Conservation (phyloP, 2,888 invertebrate genomes). For the Latrodectus hesperus region DNA sequence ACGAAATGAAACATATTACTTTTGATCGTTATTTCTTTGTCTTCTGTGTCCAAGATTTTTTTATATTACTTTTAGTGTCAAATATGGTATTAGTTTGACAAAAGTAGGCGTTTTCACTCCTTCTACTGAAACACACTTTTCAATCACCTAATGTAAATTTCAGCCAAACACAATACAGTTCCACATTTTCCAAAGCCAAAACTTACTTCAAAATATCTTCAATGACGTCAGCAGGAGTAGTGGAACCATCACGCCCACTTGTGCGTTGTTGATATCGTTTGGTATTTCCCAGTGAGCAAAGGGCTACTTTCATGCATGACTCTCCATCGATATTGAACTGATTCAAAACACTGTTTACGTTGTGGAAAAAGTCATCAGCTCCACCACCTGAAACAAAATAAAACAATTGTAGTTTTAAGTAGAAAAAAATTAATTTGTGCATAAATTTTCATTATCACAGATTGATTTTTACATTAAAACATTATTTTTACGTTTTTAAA, state of each 20-base stretch:
- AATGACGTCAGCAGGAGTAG: constrained; percentile 50
- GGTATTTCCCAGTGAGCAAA: constrained; percentile 58
- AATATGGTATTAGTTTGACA: too few species aligned
- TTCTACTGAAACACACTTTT: too few species aligned
- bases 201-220: constrained; percentile 64
- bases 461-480: too few species aligned
- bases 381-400: constrained; percentile 22
- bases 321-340: constrained; percentile 67
- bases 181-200: neutral
- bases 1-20: too few species aligned
- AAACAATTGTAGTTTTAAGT: neutral
- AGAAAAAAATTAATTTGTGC: too few species aligned
- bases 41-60: neutral
- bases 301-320: constrained; percentile 63
- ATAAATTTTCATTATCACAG: too few species aligned
- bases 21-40: neutral
- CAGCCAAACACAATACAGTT: too few species aligned
- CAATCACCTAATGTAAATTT: too few species aligned
- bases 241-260: constrained; percentile 37
- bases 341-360: constrained; percentile 57
- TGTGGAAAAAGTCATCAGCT: constrained; percentile 61
- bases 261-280: constrained; percentile 29
- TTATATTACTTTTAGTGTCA: neutral
- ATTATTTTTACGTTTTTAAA: too few species aligned
- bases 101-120: too few species aligned